phyloP scores from a whole-genome alignment of 2,797 vertebrate genomes.

The Morus bassanus region DNA sequence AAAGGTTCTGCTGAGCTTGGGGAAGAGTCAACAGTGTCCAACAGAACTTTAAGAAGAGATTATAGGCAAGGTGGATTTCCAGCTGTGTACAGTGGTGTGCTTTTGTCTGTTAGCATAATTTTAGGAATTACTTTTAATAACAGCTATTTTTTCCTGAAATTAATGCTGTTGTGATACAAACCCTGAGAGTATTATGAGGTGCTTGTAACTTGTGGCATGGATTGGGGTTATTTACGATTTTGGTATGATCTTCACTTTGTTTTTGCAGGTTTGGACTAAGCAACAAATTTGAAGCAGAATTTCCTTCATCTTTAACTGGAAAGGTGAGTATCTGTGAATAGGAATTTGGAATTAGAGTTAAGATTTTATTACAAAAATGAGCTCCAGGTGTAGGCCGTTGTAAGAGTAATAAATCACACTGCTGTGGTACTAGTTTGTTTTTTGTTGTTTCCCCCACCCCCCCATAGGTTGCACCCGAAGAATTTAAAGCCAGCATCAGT shows the following conservation, averaged over 20 bases:
- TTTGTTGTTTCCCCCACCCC: not conserved
- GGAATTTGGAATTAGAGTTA: not conserved
- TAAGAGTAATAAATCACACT: not conserved
- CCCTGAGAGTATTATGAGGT: not conserved
- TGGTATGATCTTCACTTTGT: not conserved
- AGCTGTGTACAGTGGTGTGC: not conserved
- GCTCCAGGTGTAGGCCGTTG: not conserved
- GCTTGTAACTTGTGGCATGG: not conserved
- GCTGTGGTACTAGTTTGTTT: not conserved
- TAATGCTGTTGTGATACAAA: not conserved
- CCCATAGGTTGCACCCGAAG: conserved; percentile 94
- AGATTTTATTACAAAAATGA: not conserved
- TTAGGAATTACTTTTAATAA: not conserved
- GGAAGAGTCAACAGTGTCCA: not conserved
- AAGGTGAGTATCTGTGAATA: conserved; percentile 82
- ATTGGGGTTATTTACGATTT: not conserved
- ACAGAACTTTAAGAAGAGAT: not conserved
- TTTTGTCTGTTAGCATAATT: not conserved
- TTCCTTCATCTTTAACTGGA: conserved; percentile 97
- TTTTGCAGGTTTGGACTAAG: conserved; percentile 92
- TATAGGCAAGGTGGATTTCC: not conserved
- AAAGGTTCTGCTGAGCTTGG: not conserved
- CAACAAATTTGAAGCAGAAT: conserved; percentile 99
- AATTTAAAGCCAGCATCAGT: conserved; percentile 97
- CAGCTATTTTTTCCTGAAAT: not conserved